Percentiles rank a stretch among this genome's conserved stretches.
These are phyloP conservation scores for Falcaria lacertinaria DNA, from an alignment of 2,888 invertebrate genomes.

Conservation along the genomic window DNA sequence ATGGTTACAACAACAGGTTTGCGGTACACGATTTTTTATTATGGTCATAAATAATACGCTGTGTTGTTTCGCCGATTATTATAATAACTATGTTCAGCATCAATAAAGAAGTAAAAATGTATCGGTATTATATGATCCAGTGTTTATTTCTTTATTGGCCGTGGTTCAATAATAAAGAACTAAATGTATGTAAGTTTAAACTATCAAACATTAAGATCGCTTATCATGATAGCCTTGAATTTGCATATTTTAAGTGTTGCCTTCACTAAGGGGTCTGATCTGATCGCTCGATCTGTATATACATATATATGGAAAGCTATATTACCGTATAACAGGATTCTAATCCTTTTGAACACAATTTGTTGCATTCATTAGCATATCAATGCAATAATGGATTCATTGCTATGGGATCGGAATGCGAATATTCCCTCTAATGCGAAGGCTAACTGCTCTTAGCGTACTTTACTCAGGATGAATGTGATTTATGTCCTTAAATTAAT, in stretches of 20 bases:
- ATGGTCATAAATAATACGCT: not conserved
- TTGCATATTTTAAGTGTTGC: too few species aligned
- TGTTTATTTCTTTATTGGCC: not conserved
- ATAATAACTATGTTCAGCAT: not conserved
- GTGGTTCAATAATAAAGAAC: not conserved
- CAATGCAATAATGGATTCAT: slow-evolving; percentile 55
- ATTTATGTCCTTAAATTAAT: slow-evolving; percentile 13
- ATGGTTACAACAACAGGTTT: not conserved
- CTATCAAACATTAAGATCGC: not conserved
- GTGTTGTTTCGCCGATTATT: not conserved
- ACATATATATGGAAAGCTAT: slow-evolving; percentile 15
- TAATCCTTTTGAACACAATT: slow-evolving; percentile 48
- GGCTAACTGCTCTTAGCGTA: slow-evolving; percentile 41
- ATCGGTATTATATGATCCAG: not conserved
- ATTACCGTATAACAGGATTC: slow-evolving; percentile 35
- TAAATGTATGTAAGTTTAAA: not conserved
- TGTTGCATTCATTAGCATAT: slow-evolving; percentile 59
- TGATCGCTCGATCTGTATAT: not conserved
- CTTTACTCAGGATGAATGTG: slow-evolving; percentile 24
- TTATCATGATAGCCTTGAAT: too few species aligned
- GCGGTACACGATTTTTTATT: not conserved
- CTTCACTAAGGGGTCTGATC: too few species aligned
- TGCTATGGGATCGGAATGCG: slow-evolving; percentile 54
- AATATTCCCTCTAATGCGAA: slow-evolving; percentile 51
- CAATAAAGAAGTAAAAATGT: not conserved